Evolutionary conservation across 2,888 invertebrate species (phyloP).

Genomic region (Nemapogon koenigi): DNA sequence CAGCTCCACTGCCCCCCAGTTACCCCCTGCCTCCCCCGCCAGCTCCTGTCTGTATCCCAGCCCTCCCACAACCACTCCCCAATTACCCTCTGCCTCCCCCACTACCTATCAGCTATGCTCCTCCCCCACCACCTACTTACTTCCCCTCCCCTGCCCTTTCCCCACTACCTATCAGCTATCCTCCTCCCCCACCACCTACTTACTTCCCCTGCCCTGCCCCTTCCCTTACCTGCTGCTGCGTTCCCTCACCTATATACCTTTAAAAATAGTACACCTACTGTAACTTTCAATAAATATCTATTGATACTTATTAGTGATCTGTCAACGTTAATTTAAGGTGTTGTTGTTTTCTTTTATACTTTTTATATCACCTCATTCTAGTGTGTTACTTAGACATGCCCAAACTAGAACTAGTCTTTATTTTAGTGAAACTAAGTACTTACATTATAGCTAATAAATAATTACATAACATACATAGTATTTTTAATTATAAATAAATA

Average conservation of each 20-base stretch:
- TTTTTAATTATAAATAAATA: too few species aligned
- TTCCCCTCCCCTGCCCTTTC: conserved; percentile 11
- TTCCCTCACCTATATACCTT: conserved; percentile 17
- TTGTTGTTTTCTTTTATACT: too few species aligned
- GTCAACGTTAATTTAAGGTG: too few species aligned
- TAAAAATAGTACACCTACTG: too few species aligned
- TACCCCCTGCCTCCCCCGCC: conserved; percentile 17
- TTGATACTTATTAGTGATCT: too few species aligned
- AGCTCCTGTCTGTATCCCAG: background rate
- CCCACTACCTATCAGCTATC: conserved; percentile 12
- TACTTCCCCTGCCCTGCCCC: conserved; percentile 9
- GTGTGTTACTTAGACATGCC: too few species aligned
- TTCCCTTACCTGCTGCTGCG: conserved; percentile 24
- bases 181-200: background rate
- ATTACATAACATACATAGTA: too few species aligned
- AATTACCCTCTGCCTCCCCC: conserved; percentile 15
- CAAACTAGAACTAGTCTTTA: too few species aligned
- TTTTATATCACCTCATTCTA: too few species aligned
- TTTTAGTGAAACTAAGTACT: too few species aligned
- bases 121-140: background rate
- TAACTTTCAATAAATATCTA: too few species aligned
- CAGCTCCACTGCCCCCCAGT: background rate
- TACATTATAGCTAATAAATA: too few species aligned
- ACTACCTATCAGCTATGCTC: conserved; percentile 6
- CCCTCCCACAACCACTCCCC: background rate